These are phyloP conservation scores for Nesometra sesokonis DNA, from an alignment of 35 echinoderm and acorn worm genomes.

Conservation along the genomic window DNA sequence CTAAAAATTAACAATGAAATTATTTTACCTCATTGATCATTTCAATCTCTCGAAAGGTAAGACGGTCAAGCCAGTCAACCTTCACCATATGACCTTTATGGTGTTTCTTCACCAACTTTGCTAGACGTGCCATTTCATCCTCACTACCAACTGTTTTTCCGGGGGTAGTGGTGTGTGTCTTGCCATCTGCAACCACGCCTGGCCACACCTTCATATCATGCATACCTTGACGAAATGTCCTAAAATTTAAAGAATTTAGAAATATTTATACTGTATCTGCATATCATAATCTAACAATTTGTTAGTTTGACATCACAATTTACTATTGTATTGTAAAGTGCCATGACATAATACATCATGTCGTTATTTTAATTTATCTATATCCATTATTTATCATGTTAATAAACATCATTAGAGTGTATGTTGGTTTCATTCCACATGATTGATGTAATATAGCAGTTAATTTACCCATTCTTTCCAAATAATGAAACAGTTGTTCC, in stretches of 20 bases:
- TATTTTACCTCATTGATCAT: slow-evolving; percentile 95
- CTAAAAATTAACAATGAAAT: too few relatives aligned
- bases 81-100: slow-evolving; percentile 94
- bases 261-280: too few relatives aligned
- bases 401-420: too few relatives aligned
- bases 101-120: slow-evolving; percentile 95
- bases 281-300: too few relatives aligned
- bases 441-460: too few relatives aligned
- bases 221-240: slow-evolving; percentile 91
- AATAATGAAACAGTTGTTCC: slow-evolving; percentile 85
- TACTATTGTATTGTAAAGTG: too few relatives aligned
- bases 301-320: too few relatives aligned
- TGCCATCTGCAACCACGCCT: slow-evolving; percentile 57
- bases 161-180: slow-evolving; percentile 32
- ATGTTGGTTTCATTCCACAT: too few relatives aligned
- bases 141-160: slow-evolving; percentile 39
- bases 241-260: too few relatives aligned
- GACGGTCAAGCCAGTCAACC: slow-evolving; percentile 88
- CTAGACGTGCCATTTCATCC: slow-evolving; percentile 65
- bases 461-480: slow-evolving; percentile 95
- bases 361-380: too few relatives aligned
- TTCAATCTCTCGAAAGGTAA: slow-evolving; percentile 91
- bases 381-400: too few relatives aligned
- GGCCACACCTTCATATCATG: slow-evolving; percentile 97
- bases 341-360: too few relatives aligned